phyloP scores from a whole-genome alignment of 2,797 vertebrate species.

The Tympanoctomys barrerae region DNA sequence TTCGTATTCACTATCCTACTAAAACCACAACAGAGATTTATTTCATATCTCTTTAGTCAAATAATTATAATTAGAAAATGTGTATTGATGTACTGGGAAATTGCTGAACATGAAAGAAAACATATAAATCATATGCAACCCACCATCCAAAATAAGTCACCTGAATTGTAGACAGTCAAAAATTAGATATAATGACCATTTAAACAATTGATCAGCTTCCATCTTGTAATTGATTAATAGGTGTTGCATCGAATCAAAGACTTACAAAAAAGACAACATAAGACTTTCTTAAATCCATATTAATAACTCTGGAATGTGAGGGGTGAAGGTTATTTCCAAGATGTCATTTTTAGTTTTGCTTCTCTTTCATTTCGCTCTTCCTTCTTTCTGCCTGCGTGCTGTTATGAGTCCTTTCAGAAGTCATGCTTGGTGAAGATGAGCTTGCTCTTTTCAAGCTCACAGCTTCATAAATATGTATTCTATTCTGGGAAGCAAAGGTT shows the following conservation, averaged over 20 bases:
- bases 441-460: constrained; percentile 68
- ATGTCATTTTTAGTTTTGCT: constrained; percentile 5
- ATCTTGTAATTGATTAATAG: constrained; percentile 3
- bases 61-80: constrained; percentile 70
- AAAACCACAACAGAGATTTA: constrained; percentile 46
- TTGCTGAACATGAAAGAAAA: neutral
- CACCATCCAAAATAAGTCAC: neutral
- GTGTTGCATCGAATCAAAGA: neutral
- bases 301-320: neutral
- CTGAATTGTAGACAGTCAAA: neutral
- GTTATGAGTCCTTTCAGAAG: neutral
- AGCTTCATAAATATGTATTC: constrained; percentile 69
- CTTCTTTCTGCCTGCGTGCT: neutral
- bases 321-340: neutral
- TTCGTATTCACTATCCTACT: constrained; percentile 9
- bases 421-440: constrained; percentile 49
- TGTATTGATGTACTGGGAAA: constrained; percentile 33
- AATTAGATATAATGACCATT: constrained; percentile 4
- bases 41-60: constrained; percentile 63
- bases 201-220: constrained; percentile 31
- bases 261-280: neutral
- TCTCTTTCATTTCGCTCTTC: neutral
- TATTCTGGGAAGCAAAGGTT: constrained; percentile 63
- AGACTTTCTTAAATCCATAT: neutral
- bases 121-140: neutral